These are phyloP conservation scores for Heliconius melpomene DNA, from an alignment of 1,140 invertebrate species.

Conservation along the genomic window DNA sequence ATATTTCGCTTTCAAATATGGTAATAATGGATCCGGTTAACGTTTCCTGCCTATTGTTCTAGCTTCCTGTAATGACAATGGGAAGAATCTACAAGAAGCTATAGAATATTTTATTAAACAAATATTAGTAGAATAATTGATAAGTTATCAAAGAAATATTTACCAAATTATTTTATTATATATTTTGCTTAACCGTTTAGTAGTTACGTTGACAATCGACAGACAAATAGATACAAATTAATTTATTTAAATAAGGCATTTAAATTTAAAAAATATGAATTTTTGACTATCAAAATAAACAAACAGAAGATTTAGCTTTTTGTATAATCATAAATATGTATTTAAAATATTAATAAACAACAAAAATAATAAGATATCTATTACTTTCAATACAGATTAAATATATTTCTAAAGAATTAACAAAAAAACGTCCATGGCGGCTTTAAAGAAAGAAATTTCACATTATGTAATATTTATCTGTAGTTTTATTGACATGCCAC, in stretches of 20 bases:
- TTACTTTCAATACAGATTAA: not conserved
- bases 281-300: too few species aligned
- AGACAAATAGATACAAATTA: too few species aligned
- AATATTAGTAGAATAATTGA: not conserved
- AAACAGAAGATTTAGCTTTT: too few species aligned
- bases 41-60: constrained; percentile 43
- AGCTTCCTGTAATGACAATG: constrained; percentile 32
- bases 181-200: not conserved
- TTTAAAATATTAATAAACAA: too few species aligned
- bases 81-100: not conserved
- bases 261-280: too few species aligned
- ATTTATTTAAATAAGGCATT: too few species aligned
- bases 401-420: not conserved
- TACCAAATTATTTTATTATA: too few species aligned
- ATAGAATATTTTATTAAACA: not conserved
- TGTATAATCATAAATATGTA: too few species aligned
- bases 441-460: not conserved
- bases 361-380: too few species aligned
- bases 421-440: not conserved
- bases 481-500: constrained; percentile 19
- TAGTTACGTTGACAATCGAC: not conserved
- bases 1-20: constrained; percentile 37
- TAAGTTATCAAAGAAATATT: not conserved
- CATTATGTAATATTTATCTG: not conserved
- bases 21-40: constrained; percentile 27